Base-by-base conservation (phyloP, 2,888 invertebrate genomes). In the Ephialtes manifestator region DNA sequence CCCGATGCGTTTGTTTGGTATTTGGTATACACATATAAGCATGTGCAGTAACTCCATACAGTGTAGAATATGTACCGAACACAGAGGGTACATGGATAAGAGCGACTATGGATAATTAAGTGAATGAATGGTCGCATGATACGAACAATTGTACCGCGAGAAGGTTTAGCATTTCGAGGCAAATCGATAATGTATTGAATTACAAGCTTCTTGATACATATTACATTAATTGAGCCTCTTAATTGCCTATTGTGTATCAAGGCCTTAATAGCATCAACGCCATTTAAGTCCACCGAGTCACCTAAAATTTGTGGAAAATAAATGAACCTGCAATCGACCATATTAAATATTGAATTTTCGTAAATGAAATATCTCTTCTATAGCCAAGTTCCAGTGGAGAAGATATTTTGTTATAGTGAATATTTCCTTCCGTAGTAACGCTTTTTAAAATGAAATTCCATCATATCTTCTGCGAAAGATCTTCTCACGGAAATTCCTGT, bases 101-200 rank as follows among this genome's bases (percentile, higher is more conserved):
- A 65, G 75, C 76, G 39, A 65, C 76, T 76, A 39, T 39, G 53
- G 65, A 76, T 76, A 76, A 76, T 76, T 65, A 76, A 76, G 63
- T 28, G 51, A 53, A 65, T 76, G 51, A 18, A 76, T 51, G 35
- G 20, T 35, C 24, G 24, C 31, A 15, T n/a, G 51, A 51, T 65
- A 53, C 20, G 53, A 24, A 48, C 24, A 68, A 10, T 68, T 24
- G 0, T 43, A 11, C 18, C 2, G 39, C 65, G 11, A 10, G 65
- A 39, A 20, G 65, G 18, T 39, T 63, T 10, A 7, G 7, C 7
- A 31, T 63, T 63, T 35, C 18, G 15, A 11, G 0, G 46, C 28
- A 43, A n/a, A 60, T 60, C 31, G 58, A 58, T 46, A 15, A 2
- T 43, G 18, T 11, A n/a, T 46, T 63, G 11, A n/a, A 35, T n/a